A percentile compares a stretch with the other conserved stretches of the same genome.
phyloP scores from a whole-genome alignment of 2,888 invertebrate genomes.

The Zelleria hepariella region DNA sequence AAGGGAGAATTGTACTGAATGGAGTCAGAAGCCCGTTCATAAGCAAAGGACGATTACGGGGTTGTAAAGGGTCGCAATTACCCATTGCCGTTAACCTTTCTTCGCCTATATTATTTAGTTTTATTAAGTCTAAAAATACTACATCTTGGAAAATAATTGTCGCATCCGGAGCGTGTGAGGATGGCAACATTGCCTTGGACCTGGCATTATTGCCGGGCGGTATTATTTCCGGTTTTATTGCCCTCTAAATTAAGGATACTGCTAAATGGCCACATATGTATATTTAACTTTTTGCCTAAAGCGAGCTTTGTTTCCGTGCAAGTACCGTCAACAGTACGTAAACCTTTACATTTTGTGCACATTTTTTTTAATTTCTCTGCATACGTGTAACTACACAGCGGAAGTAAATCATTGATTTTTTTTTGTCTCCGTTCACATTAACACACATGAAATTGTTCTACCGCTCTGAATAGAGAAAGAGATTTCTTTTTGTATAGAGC shows the following conservation, averaged over 20 bases:
- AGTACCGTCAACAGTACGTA: too few species aligned
- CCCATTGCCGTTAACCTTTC: conserved; percentile 37
- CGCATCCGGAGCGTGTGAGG: not conserved
- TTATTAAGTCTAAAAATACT: not conserved
- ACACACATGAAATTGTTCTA: not conserved
- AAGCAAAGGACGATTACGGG: conserved; percentile 16
- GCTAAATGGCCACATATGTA: too few species aligned
- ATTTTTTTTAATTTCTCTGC: too few species aligned
- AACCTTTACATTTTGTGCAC: too few species aligned
- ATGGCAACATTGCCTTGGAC: too few species aligned
- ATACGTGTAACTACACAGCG: too few species aligned
- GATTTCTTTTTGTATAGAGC: conserved; percentile 53
- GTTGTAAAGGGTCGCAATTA: conserved; percentile 28
- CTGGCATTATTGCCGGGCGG: not conserved
- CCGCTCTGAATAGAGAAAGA: conserved; percentile 52
- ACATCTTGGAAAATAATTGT: not conserved
- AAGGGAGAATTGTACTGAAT: conserved; percentile 27
- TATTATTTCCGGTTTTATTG: too few species aligned
- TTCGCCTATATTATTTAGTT: conserved; percentile 20
- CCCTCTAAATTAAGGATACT: too few species aligned
- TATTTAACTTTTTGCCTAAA: too few species aligned
- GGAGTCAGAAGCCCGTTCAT: conserved; percentile 30
- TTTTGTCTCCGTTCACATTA: too few species aligned
- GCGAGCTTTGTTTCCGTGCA: too few species aligned
- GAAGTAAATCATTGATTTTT: too few species aligned